phyloP scores from a whole-genome alignment of 2,888 invertebrate species.

The Euplexia lucipara region DNA sequence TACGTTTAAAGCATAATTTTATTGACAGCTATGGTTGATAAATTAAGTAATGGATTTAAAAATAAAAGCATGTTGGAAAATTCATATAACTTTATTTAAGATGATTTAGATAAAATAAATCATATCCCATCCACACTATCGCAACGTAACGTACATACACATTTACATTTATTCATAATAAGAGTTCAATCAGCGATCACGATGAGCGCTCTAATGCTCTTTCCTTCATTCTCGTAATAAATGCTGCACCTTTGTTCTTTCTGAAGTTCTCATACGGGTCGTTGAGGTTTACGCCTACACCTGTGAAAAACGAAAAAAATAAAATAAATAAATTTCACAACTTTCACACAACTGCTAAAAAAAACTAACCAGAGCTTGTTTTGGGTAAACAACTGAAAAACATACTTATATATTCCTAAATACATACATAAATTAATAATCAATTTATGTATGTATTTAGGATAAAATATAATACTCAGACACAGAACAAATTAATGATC shows the following conservation, averaged over 20 bases:
- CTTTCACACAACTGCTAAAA: no score
- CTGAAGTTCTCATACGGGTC: constrained; percentile 99
- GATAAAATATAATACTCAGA: no score
- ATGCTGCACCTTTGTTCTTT: constrained; percentile 98
- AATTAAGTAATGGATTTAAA: neutral
- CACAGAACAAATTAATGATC: no score
- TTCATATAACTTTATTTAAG: constrained; percentile 84
- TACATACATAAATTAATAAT: no score
- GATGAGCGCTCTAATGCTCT: constrained; percentile 94
- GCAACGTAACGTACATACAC: constrained; percentile 84
- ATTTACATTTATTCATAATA: constrained; percentile 78
- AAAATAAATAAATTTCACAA: no score
- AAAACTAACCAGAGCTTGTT: no score
- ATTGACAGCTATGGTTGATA: no score
- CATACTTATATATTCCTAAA: no score
- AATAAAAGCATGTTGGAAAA: constrained; percentile 70
- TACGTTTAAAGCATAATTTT: neutral
- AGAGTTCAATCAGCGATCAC: constrained; percentile 77
- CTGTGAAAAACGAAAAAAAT: constrained; percentile 84
- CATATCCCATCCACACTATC: constrained; percentile 83
- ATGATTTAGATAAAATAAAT: constrained; percentile 90
- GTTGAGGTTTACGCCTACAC: constrained; percentile 97
- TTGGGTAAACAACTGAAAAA: no score
- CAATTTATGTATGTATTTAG: no score
- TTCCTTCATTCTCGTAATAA: constrained; percentile 98